These are phyloP conservation scores for Podarcis lilfordi DNA, from an alignment of 2,797 vertebrate species.

Conservation along the genomic window DNA sequence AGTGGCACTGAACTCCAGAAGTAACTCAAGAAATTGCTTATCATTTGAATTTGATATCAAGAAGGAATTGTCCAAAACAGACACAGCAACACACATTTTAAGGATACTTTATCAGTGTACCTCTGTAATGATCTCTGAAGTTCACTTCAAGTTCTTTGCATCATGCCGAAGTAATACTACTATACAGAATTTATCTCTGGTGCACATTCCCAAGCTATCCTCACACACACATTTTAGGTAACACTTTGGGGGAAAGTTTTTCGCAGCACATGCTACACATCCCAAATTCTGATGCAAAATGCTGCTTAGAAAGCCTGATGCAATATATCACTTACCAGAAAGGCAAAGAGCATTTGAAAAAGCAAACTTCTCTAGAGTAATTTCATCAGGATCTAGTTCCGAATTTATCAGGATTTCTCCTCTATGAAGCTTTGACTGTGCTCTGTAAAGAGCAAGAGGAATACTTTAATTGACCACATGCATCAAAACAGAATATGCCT, in stretches of 20 bases:
- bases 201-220: neutral
- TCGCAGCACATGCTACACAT: neutral
- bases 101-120: neutral
- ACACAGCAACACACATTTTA: neutral
- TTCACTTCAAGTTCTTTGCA: neutral
- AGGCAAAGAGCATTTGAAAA: slow-evolving; percentile 97
- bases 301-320: neutral
- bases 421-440: slow-evolving; percentile 89
- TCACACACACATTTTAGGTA: neutral
- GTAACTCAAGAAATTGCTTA: neutral
- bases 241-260: neutral
- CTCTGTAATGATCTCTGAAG: neutral
- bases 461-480: slow-evolving; percentile 27
- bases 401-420: slow-evolving; percentile 90
- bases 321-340: slow-evolving; percentile 83
- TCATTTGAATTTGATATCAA: neutral
- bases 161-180: neutral
- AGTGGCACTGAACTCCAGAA: neutral
- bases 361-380: slow-evolving; percentile 93
- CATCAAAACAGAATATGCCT: slow-evolving; percentile 11
- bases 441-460: slow-evolving; percentile 78
- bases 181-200: neutral
- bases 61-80: neutral
- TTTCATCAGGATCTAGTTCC: slow-evolving; percentile 82
- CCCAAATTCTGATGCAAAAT: neutral